Evolutionary conservation across 2,888 invertebrate genomes (phyloP).

Genomic region (Pecten maximus): DNA sequence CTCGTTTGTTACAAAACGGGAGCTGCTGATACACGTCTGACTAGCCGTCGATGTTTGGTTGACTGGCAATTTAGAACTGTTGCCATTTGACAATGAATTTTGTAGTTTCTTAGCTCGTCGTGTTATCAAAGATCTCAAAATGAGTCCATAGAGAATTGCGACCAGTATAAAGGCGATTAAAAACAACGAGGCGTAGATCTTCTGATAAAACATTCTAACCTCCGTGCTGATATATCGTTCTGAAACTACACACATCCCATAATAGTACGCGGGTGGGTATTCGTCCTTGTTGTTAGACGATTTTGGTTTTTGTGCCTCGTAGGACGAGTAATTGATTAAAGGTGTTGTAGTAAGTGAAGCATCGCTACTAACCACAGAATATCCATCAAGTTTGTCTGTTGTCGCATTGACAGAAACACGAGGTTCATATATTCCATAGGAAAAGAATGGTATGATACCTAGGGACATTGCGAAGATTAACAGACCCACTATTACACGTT

Average conservation of each 20-base stretch:
- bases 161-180: slow-evolving; percentile 62
- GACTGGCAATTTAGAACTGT: neutral
- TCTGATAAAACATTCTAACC: slow-evolving; percentile 61
- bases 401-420: neutral
- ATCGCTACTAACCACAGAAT: neutral
- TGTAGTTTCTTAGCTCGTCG: slow-evolving; percentile 57
- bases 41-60: slow-evolving; percentile 9
- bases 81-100: slow-evolving; percentile 48
- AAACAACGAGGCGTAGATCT: slow-evolving; percentile 63
- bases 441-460: slow-evolving; percentile 50
- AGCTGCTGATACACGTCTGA: neutral
- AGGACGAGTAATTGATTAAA: neutral
- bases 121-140: slow-evolving; percentile 60
- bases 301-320: neutral
- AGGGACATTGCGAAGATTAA: slow-evolving; percentile 48
- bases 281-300: neutral
- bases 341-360: neutral
- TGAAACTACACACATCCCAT: slow-evolving; percentile 60
- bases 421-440: slow-evolving; percentile 47
- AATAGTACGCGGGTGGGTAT: neutral
- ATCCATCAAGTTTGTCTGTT: neutral
- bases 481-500: slow-evolving; percentile 44
- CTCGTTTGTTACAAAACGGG: neutral
- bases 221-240: slow-evolving; percentile 55
- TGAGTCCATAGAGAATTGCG: slow-evolving; percentile 60